phyloP scores from a whole-genome alignment of 2,113 vertebrate genomes.

The Chionis minor region DNA sequence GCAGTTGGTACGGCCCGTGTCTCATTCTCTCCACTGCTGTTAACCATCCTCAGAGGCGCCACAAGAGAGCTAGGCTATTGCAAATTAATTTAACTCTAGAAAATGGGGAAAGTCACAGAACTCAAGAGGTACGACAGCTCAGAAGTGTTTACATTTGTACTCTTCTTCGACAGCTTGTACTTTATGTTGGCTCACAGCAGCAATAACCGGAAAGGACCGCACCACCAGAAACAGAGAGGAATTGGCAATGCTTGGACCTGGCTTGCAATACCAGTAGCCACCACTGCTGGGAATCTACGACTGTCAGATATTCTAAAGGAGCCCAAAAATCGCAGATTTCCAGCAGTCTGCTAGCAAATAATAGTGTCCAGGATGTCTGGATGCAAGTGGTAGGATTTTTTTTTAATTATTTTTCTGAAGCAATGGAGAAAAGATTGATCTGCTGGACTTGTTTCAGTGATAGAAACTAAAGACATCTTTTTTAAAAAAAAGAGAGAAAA shows the following conservation, averaged over 20 bases:
- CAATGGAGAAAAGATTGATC: not conserved
- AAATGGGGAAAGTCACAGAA: not conserved
- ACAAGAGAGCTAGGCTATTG: not conserved
- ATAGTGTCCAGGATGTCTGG: not conserved
- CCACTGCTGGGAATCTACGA: not conserved
- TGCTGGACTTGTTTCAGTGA: not conserved
- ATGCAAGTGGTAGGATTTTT: not conserved
- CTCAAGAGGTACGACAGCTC: not conserved
- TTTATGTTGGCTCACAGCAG: not conserved
- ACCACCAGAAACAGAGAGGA: not conserved
- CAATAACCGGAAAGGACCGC: not conserved
- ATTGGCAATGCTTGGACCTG: not conserved
- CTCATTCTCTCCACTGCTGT: not conserved
- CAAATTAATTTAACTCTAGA: not conserved
- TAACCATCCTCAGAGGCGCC: not conserved
- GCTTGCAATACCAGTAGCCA: not conserved
- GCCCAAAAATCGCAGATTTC: not conserved
- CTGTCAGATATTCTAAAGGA: not conserved
- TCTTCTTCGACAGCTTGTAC: not conserved
- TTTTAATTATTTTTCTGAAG: not conserved
- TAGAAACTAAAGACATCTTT: not conserved
- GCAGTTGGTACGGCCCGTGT: accelerated
- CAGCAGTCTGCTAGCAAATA: not conserved
- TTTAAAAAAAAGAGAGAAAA: not conserved
- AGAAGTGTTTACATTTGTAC: not conserved